Percentiles rank a stretch among this genome's conserved stretches.
Conservation (phyloP, 2,113 vertebrate genomes). For the Puma concolor region DNA sequence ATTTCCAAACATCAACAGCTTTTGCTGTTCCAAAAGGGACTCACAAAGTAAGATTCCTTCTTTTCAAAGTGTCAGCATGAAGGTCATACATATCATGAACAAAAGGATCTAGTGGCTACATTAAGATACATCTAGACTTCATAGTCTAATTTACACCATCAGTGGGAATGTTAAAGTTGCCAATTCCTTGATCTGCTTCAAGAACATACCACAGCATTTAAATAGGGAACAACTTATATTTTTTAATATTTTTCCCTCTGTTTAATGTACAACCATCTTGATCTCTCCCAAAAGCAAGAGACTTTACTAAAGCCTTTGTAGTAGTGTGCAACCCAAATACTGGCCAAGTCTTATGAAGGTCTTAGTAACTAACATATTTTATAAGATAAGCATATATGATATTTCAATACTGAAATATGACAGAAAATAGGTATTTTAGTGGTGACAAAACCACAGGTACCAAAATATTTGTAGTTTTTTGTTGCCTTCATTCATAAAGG, state of each 20-base stretch:
- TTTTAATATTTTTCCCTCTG: neutral
- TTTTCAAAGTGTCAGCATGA: slow-evolving; percentile 6
- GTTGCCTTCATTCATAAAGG: neutral
- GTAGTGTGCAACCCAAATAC: neutral
- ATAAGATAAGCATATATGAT: neutral
- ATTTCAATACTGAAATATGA: slow-evolving; percentile 11
- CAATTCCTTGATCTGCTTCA: neutral
- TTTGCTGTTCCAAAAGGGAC: slow-evolving; percentile 4
- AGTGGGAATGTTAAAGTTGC: neutral
- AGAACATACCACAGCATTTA: neutral
- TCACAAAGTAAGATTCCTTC: neutral
- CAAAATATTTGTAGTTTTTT: neutral
- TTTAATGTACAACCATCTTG: neutral
- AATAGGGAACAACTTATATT: neutral
- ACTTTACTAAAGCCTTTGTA: neutral
- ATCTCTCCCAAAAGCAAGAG: neutral
- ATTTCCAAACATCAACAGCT: slow-evolving; percentile 36
- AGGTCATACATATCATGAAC: neutral
- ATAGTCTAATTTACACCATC: neutral
- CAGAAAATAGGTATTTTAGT: neutral
- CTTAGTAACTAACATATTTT: neutral
- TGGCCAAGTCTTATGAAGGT: neutral
- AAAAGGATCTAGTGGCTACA: neutral
- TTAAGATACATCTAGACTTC: neutral
- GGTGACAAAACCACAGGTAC: neutral